Percentiles rank a stretch among this genome's conserved stretches.
Evolutionary conservation across 2,113 vertebrate genomes (phyloP).

Genomic region (Pteronura brasiliensis): DNA sequence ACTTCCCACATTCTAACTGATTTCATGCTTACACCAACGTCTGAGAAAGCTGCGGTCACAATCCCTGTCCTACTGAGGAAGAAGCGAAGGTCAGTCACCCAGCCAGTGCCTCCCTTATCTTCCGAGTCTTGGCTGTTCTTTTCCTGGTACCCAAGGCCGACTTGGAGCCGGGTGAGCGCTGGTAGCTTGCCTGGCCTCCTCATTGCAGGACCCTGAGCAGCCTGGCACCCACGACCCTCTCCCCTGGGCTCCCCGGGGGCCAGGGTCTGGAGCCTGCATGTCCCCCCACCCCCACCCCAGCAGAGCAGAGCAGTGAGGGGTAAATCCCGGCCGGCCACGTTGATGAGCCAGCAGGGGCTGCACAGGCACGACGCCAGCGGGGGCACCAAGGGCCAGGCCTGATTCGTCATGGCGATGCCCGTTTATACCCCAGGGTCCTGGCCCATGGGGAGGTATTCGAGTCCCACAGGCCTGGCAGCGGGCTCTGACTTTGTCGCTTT

Average conservation of each 20-base stretch:
- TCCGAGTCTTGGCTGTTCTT: not conserved
- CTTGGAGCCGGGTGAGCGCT: not conserved
- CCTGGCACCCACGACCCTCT: not conserved
- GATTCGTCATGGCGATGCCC: not conserved
- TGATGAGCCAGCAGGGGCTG: not conserved
- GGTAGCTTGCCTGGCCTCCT: not conserved
- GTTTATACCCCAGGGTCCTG: not conserved
- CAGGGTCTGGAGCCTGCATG: not conserved
- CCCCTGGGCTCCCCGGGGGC: not conserved
- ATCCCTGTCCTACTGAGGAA: not conserved
- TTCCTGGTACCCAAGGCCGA: not conserved
- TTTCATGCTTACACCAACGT: not conserved
- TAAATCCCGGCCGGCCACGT: rapidly evolving
- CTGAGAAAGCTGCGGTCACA: not conserved
- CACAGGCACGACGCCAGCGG: not conserved
- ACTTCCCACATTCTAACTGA: not conserved
- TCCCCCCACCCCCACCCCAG: not conserved
- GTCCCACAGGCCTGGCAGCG: not conserved
- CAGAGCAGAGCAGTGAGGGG: not conserved
- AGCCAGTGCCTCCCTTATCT: not conserved
- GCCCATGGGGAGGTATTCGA: not conserved
- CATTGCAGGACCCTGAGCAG: rapidly evolving
- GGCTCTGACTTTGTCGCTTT: not conserved
- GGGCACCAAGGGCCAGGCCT: rapidly evolving
- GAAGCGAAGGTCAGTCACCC: not conserved